phyloP scores from a whole-genome alignment of 2,888 invertebrate species.

The Unio pictorum region DNA sequence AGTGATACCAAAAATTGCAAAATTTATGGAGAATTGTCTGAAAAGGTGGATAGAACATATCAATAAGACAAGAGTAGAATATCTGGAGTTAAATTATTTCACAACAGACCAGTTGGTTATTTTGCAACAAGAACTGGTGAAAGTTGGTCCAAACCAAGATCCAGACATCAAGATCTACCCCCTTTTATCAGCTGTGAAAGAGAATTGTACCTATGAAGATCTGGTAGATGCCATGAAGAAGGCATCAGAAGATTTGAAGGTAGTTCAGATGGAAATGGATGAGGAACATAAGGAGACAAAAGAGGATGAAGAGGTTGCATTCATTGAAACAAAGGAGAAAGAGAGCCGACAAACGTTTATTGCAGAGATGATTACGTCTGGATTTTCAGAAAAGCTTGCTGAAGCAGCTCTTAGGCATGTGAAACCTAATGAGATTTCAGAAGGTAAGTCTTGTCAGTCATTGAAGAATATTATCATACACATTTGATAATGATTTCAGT shows the following conservation, averaged over 20 bases:
- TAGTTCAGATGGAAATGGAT: conserved; percentile 14
- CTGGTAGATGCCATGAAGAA: conserved; percentile 35
- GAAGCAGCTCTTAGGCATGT: conserved; percentile 26
- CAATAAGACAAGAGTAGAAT: conserved; percentile 34
- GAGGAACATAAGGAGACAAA: conserved; percentile 1
- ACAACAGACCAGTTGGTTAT: conserved; percentile 62
- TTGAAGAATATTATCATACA: conserved; percentile 3
- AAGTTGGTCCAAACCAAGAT: conserved; percentile 27
- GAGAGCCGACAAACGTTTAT: conserved; percentile 25
- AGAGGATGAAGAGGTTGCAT: conserved; percentile 3
- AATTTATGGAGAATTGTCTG: conserved; percentile 50
- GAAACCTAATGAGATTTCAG: conserved; percentile 25
- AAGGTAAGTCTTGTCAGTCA: conserved; percentile 18
- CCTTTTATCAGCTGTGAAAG: conserved; percentile 42
- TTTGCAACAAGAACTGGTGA: conserved; percentile 52
- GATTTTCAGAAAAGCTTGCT: conserved; percentile 33
- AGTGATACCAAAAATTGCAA: conserved; percentile 44
- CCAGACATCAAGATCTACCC: conserved; percentile 38
- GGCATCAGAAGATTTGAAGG: conserved; percentile 15
- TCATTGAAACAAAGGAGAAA: conserved; percentile 39
- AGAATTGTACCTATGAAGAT: conserved; percentile 37
- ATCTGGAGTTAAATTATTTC: conserved; percentile 53
- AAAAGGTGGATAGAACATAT: conserved; percentile 51
- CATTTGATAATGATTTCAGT: conserved; percentile 12
- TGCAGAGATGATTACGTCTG: conserved; percentile 28